A percentile compares a stretch with the other conserved stretches of the same genome.
phyloP scores from a whole-genome alignment of 2,888 invertebrate species.

The Yponomeuta evonymella region DNA sequence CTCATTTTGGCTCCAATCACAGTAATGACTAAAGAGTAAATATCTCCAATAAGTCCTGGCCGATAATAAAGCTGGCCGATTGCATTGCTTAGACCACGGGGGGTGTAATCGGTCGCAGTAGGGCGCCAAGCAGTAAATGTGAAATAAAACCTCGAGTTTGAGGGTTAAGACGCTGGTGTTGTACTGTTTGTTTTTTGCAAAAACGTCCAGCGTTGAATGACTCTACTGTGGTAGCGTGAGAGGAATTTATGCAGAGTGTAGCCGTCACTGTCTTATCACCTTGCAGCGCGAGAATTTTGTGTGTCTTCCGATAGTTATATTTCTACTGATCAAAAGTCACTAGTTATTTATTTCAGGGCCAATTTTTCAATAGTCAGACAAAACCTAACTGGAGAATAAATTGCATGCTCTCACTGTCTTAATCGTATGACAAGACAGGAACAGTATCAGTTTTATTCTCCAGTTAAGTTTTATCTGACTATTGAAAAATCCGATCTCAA shows the following conservation, averaged over 20 bases:
- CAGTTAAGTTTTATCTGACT: no score
- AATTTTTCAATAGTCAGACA: no score
- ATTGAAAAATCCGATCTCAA: no score
- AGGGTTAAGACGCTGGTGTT: background rate
- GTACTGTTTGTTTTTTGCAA: background rate
- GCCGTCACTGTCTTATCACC: background rate
- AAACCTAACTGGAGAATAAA: no score
- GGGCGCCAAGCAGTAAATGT: constrained; percentile 9
- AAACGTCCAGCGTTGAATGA: background rate
- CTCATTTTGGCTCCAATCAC: background rate
- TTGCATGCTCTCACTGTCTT: no score
- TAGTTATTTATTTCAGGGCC: no score
- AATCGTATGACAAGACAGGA: no score
- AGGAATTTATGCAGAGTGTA: background rate
- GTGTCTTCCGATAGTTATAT: no score
- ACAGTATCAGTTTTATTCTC: no score
- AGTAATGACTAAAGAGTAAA: background rate
- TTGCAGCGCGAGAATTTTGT: no score
- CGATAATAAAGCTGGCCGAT: constrained; percentile 13
- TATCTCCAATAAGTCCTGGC: constrained; percentile 4
- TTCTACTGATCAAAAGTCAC: no score
- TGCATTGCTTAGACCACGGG: constrained; percentile 11
- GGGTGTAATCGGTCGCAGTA: constrained; percentile 16
- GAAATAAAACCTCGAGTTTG: constrained; percentile 11
- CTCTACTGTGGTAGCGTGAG: background rate